Percentiles rank a stretch among this genome's conserved stretches.
These are phyloP conservation scores for Rhyzopertha dominica DNA, from an alignment of 1,140 invertebrate genomes.

Conservation along the genomic window DNA sequence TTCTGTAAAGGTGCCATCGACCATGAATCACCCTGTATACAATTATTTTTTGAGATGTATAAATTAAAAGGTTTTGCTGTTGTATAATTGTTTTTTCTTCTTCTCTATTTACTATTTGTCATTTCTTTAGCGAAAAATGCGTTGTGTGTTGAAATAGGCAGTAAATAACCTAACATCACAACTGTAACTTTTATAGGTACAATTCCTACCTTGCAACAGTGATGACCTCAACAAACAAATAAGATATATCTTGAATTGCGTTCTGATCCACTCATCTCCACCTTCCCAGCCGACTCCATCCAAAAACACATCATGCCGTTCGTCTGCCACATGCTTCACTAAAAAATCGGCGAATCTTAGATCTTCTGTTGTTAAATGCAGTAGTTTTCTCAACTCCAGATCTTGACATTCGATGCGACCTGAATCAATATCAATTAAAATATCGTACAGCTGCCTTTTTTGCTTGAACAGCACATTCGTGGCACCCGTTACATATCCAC, in stretches of 20 bases:
- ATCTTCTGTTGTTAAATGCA: constrained; percentile 91
- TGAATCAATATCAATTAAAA: constrained; percentile 85
- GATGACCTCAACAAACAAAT: constrained; percentile 81
- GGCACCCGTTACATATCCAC: constrained; percentile 92
- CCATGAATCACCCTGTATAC: no score
- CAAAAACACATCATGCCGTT: constrained; percentile 71
- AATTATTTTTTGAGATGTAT: no score
- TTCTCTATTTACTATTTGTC: no score
- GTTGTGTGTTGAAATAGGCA: no score
- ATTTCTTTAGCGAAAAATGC: no score
- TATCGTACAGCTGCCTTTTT: constrained; percentile 88
- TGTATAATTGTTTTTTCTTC: no score
- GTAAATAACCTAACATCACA: no score
- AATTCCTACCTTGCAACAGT: constrained; percentile 60
- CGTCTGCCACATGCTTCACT: constrained; percentile 76
- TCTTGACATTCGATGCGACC: constrained; percentile 85
- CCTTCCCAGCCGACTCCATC: constrained; percentile 85
- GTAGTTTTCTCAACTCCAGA: constrained; percentile 71
- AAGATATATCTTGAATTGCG: constrained; percentile 91
- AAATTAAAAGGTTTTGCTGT: no score
- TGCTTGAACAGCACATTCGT: constrained; percentile 97
- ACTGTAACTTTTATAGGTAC: not conserved
- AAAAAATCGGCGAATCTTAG: constrained; percentile 92
- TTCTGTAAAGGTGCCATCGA: no score
- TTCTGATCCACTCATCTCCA: constrained; percentile 91